Evolutionary conservation across 2,113 vertebrate genomes (phyloP).

Genomic region (Rana temporaria): DNA sequence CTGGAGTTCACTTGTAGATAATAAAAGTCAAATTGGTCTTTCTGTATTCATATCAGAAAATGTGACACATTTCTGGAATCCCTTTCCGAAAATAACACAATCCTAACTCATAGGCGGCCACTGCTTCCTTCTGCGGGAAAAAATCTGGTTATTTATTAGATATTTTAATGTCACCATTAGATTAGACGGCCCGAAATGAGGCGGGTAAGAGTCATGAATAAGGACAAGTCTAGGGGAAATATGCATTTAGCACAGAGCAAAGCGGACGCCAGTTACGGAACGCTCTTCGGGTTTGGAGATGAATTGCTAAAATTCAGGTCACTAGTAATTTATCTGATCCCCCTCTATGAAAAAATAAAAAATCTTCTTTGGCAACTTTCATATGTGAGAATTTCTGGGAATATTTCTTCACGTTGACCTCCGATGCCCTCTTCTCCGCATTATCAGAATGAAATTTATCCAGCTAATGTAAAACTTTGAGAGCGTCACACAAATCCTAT

Average conservation of each 20-base stretch:
- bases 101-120: not conserved
- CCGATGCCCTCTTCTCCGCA: conserved; percentile 42
- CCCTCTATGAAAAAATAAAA: conserved; percentile 7
- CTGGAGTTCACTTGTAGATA: too few relatives aligned
- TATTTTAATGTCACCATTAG: conserved; percentile 48
- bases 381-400: conserved; percentile 47
- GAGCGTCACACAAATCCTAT: conserved; percentile 47
- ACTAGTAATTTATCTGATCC: conserved; percentile 49
- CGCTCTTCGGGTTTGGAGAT: conserved; percentile 30
- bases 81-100: not conserved
- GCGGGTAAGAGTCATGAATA: conserved; percentile 52
- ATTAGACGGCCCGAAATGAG: conserved; percentile 39
- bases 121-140: not conserved
- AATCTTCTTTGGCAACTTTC: conserved; percentile 49
- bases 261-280: conserved; percentile 15
- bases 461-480: conserved; percentile 53
- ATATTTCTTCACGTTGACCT: conserved; percentile 46
- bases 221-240: conserved; percentile 36
- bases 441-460: conserved; percentile 57
- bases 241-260: conserved; percentile 21
- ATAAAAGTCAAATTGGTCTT: too few relatives aligned
- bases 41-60: conserved; percentile 1
- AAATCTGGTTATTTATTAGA: conserved; percentile 39
- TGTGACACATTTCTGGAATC: not conserved
- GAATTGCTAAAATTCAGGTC: conserved; percentile 55